Base-by-base conservation (phyloP, 2,888 invertebrate species). In the Anticlea derivata region DNA sequence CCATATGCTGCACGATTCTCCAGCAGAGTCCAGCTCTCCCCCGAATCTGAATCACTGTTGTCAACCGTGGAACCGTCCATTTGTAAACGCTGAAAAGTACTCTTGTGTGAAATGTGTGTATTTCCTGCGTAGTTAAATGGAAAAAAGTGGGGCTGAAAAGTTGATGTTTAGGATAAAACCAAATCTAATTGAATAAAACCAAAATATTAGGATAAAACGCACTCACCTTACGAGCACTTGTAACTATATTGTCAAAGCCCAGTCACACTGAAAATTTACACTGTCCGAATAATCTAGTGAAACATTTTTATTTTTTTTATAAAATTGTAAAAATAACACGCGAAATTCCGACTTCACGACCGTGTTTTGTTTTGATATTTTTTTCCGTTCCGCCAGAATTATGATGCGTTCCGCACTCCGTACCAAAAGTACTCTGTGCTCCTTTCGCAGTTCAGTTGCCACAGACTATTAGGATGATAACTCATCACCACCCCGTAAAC, bases 41-140 rank as follows among this genome's bases (percentile, higher is more conserved):
- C 88, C 20, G 91, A 91, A 69, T 91, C 91, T n/a, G 91, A 91
- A 69, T 91, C 91, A 62, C 89, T 91, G 60, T 84, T 85, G 39
- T 88, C 89, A 34, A 75, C 50, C 51, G 62, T 64, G 50, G 76
- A 68, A 55, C 76, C 80, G 70, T 90, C 90, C 89, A 91, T 90
- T 75, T 71, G 61, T 63, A 57, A 55, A 49, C 57, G 55, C 54
- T 60, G 35, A 24, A 30, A 40, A n/a, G 26, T 17, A n/a, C n/a
- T n/a, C n/a, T 33, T 26, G 17, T 17, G 22, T 12, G 5, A 27
- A 33, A 13, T 22, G 24, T 17, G 11, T 8, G 5, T 23, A 12
- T 23, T 31, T 23, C 8, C 10, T 17, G 33, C 17, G 17, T 29
- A 6, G 4, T n/a, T 7, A 2, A 24, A n/a, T 8, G 5, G 6